These are phyloP conservation scores for Datnioides undecimradiatus DNA, from an alignment of 2,113 vertebrate genomes.

Conservation along the genomic window DNA sequence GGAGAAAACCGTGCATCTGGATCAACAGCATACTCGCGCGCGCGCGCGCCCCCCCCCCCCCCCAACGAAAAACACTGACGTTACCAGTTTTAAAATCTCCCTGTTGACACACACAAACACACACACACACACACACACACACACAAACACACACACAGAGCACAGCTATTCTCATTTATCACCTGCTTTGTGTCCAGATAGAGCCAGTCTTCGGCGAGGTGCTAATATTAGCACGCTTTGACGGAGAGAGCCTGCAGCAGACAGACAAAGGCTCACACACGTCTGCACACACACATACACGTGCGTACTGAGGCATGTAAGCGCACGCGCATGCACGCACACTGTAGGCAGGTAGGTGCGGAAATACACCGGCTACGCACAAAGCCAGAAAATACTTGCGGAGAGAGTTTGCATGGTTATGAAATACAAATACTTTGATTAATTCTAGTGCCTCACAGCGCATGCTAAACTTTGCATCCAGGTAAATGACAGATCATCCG, in stretches of 20 bases:
- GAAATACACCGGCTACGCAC: neutral
- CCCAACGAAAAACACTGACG: conserved; percentile 7
- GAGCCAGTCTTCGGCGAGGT: conserved; percentile 67
- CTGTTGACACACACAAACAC: conserved; percentile 6
- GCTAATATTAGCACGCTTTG: conserved; percentile 83
- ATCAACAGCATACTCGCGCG: conserved; percentile 47
- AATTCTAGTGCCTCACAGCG: neutral
- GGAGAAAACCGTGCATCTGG: conserved; percentile 78
- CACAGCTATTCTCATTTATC: conserved; percentile 72
- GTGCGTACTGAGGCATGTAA: neutral
- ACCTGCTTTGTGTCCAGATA: conserved; percentile 79
- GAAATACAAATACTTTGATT: neutral
- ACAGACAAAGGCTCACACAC: conserved; percentile 60
- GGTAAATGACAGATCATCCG: conserved; percentile 12
- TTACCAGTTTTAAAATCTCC: conserved; percentile 45
- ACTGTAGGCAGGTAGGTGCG: neutral
- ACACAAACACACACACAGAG: conserved; percentile 57
- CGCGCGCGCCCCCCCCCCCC: fast-evolving
- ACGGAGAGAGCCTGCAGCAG: conserved; percentile 53
- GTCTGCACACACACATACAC: neutral
- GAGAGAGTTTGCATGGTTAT: neutral
- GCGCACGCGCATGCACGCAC: neutral
- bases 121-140: conserved; percentile 28
- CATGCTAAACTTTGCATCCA: conserved; percentile 3
- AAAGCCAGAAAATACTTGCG: neutral